Evolutionary conservation across 2,888 invertebrate genomes (phyloP), one percentile per base, ranked within the genome.

Genomic region (Phengaris alcon): DNA sequence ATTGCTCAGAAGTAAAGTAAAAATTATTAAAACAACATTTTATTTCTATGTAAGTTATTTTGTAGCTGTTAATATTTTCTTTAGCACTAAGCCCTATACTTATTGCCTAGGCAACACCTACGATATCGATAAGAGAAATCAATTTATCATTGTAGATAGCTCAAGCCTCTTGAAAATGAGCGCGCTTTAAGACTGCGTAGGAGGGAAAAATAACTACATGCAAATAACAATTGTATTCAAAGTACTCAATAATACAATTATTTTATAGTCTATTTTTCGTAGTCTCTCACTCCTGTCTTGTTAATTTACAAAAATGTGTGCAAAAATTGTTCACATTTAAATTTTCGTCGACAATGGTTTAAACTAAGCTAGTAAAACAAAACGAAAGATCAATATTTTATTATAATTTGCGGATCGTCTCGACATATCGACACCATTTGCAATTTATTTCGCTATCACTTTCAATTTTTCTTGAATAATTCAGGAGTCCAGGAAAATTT

Each of bases 401-500:
- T 87, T 88, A 87, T 89, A 89, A 90, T 90, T 84, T 83, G 83
- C 81, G 81, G 82, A 81, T 64, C 83, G 88, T 88, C 89, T 85
- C 85, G 89, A 87, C 87, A 87, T 83, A 85, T 87, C 81, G 82
- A 86, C 84, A 86, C 87, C 82, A 82, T 79, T 81, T 81, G 84
- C 82, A 83, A 86, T 84, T 86, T 87, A 86, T 89, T 87, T 87
- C 87, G 88, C 77, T 85, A 82, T 84, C 85, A 84, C 83, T 88
- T 88, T 88, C 84, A 85, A 87, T 89, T 89, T 88, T 90, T 87
- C 87, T 87, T 91, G 92, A 91, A 93, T 91, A 89, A 90, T 91
- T 89, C 91, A 90, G 82, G 84, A 82, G 81, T 82, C 78, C 80
- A 76, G 77, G 82, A 78, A 78, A 80, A 80, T 77, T 80, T 84